Evolutionary conservation across 2,113 vertebrate species (phyloP).

Genomic region (Mus musculus): DNA sequence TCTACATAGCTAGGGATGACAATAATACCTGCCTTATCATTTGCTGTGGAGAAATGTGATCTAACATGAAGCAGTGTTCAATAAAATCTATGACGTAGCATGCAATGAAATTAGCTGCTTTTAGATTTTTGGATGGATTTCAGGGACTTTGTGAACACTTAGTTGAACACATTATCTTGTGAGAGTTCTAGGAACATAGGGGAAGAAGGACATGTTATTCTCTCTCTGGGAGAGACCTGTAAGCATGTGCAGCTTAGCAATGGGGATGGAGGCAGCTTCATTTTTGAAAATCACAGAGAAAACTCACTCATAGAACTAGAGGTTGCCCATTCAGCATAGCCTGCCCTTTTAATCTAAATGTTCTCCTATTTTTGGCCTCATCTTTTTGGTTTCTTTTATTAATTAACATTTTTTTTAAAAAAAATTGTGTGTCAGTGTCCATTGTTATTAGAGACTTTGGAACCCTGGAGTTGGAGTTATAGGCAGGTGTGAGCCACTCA

Average conservation of each 20-base stretch:
- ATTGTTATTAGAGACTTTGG: too few species aligned
- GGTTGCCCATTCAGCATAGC: neutral
- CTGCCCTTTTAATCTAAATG: neutral
- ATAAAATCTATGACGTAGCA: neutral
- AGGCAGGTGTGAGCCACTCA: neutral
- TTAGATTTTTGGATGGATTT: slow-evolving; percentile 7
- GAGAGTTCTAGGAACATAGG: neutral
- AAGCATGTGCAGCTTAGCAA: neutral
- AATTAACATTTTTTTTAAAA: too few species aligned
- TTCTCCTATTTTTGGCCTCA: slow-evolving; percentile 4
- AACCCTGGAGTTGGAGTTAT: neutral
- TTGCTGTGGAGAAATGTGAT: neutral
- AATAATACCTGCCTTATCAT: neutral
- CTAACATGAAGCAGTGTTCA: neutral
- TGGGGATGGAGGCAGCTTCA: neutral
- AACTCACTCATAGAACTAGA: neutral
- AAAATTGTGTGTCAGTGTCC: neutral
- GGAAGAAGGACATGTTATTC: neutral
- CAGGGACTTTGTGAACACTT: neutral
- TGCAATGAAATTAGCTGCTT: neutral
- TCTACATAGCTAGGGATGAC: neutral
- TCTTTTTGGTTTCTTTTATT: neutral
- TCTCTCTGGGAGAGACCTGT: neutral
- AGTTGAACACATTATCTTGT: slow-evolving; percentile 18
- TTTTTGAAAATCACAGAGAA: neutral